Base-by-base conservation (phyloP, 37 sponge, comb jelly and placozoan genomes). In the Mnemiopsis leidyi region DNA sequence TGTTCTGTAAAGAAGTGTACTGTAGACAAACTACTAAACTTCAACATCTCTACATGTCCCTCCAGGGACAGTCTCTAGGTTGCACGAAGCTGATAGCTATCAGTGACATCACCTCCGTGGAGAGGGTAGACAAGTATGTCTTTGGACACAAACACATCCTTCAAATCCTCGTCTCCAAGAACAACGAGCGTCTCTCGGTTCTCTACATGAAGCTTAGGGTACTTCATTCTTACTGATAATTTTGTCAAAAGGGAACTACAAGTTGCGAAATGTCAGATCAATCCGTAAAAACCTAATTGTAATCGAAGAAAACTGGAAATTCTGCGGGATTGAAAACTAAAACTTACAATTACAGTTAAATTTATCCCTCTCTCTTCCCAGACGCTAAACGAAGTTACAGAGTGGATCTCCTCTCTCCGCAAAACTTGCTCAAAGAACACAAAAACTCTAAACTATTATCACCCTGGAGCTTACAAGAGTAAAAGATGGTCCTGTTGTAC, bases 401-500 rank as follows among this genome's bases (percentile, higher is more conserved):
- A 93, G 48, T 98, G 99, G 99, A 95, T 98, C 79, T 98, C 99
- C 0, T 95, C 95, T 28, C 94, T 98, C n/a, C 75, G 97, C 33
- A 98, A 98, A 94, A 95, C 96, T 1, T 98, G 99, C 83, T 95
- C 96, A 48, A 69, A 93, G 39, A 98, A 98, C 92, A 94, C 96
- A 61, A 93, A 95, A 38, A 96, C 95, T 95, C 69, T 71, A 67
- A 93, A 95, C 48, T 94, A 96, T 76, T 96, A 95, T 82, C 99
- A 98, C 37, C 97, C 99, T 35, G 99, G 99, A 23, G 93, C 94
- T 39, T 96, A 83, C 94, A 94, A 94, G 93, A 93, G 94, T 38
- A 94, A 93, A 40, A 96, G 95, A 90, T 98, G 99, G 99, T 95
- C 94, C 28, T 98, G 99, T 92, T 98, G 99, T 92, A 95, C 95